These are phyloP conservation scores for Daboia siamensis DNA, from an alignment of 2,113 vertebrate genomes.

Conservation along the genomic window DNA sequence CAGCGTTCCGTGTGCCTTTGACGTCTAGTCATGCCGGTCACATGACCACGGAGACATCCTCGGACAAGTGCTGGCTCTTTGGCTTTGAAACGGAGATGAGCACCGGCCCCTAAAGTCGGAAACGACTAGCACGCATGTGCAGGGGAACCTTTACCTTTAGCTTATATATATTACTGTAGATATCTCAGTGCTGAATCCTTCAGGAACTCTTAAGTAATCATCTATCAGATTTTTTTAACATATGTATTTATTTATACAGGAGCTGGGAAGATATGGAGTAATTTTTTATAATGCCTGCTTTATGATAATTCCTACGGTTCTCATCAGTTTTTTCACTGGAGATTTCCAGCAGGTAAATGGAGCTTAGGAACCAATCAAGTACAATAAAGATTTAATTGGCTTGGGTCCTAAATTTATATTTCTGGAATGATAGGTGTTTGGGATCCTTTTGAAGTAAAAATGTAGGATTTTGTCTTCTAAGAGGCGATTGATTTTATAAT, in stretches of 20 bases:
- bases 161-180: background rate
- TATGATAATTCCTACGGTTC: conserved; percentile 81
- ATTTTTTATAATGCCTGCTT: conserved; percentile 92
- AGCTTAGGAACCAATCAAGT: background rate
- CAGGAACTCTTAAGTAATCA: background rate
- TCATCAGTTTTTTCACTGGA: conserved; percentile 79
- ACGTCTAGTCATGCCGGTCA: no score
- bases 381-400: background rate
- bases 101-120: no score
- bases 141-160: no score
- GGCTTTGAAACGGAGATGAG: no score
- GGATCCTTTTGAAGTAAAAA: background rate
- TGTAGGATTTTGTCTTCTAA: background rate
- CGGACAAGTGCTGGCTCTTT: no score
- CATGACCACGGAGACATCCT: no score
- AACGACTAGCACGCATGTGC: no score
- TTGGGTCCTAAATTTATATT: background rate
- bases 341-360: conserved; percentile 80
- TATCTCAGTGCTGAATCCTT: background rate
- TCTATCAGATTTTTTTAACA: conserved; percentile 3
- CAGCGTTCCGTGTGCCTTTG: no score
- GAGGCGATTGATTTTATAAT: background rate
- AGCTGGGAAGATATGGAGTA: conserved; percentile 86
- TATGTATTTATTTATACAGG: conserved; percentile 64
- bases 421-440: background rate